Base-by-base conservation (phyloP, 2,113 vertebrate genomes). In the Poecile atricapillus region DNA sequence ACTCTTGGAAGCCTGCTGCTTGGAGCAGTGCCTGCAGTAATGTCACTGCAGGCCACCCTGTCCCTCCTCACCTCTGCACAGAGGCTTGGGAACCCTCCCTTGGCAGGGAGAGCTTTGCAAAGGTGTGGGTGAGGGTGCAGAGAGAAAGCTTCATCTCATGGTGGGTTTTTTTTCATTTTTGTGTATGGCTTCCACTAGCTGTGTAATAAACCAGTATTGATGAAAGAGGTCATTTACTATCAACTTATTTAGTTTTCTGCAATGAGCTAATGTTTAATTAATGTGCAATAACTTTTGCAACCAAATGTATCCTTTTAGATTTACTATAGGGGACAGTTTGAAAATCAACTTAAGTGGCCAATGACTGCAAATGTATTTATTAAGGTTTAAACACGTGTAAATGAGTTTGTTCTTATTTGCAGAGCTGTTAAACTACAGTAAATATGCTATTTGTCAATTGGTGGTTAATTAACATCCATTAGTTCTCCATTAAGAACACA, bases 301-400 rank as follows among this genome's bases (percentile, higher is more conserved):
- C 89, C 65, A 74, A 93, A 97, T 95, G 87, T 90, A 93, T 95
- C 90, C 83, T 82, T 81, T 96, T 93, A 83, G 70, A 94, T 92
- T 96, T 97, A 95, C 92, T 87, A 65, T 59, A 67, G 53, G 85
- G 50, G 77, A 84, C 93, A 89, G 73, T 90, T 55, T 60, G 78
- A 94, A 88, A 94, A 95, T 96, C 75, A 90, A 31, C 90, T 84
- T 97, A 95, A 97, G 82, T 39, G 63, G 75, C 71, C 91, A 85
- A 64, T 96, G 73, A 94, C 73, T 96, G 50, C 94, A 97, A 95
- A 81, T 95, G 60, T 95, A 94, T 96, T 96, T 97, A 96, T 96
- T 97, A 93, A 95, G 92, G 84, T 94, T 96, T 97, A 97, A 97
- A 96, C 78, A 83, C 90, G 93, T 95, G 93, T 96, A 96, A 96